phyloP scores from a whole-genome alignment of 2,888 invertebrate species.

The Neoaliturus tenellus region DNA sequence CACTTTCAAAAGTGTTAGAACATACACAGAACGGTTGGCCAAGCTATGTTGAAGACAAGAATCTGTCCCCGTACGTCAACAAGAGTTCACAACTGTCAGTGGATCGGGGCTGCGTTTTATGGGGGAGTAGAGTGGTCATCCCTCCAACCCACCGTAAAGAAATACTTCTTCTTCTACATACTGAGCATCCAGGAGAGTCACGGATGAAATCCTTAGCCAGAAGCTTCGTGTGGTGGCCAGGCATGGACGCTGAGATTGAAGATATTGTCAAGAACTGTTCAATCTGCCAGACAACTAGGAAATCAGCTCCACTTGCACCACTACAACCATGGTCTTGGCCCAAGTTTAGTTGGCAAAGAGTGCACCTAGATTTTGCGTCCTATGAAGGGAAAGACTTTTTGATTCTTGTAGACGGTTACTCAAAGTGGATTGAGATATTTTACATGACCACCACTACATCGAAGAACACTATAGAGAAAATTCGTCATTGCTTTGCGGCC shows the following conservation, averaged over 20 bases:
- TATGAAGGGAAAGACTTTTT: constrained; percentile 50
- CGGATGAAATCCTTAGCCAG: constrained; percentile 28
- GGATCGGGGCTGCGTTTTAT: constrained; percentile 29
- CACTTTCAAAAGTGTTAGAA: background rate
- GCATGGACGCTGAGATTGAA: constrained; percentile 29
- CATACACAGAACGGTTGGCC: constrained; percentile 37
- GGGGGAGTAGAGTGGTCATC: constrained; percentile 26
- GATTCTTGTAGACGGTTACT: constrained; percentile 49
- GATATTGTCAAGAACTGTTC: constrained; percentile 50
- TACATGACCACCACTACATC: background rate
- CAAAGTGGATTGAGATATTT: constrained; percentile 58
- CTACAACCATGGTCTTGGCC: constrained; percentile 57
- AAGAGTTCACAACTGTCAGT: constrained; percentile 22
- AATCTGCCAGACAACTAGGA: constrained; percentile 60
- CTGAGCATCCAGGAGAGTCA: constrained; percentile 9
- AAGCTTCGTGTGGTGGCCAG: constrained; percentile 50
- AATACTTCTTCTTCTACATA: background rate
- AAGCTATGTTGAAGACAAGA: background rate
- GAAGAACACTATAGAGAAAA: background rate
- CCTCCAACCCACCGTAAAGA: background rate
- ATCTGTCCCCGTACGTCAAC: background rate
- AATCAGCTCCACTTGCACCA: constrained; percentile 59
- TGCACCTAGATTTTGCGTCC: background rate
- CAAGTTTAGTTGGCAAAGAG: constrained; percentile 6
- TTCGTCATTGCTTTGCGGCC: background rate